These are phyloP conservation scores for Acipenser transmontanus DNA, from an alignment of 2,797 vertebrate genomes.

Conservation along the genomic window DNA sequence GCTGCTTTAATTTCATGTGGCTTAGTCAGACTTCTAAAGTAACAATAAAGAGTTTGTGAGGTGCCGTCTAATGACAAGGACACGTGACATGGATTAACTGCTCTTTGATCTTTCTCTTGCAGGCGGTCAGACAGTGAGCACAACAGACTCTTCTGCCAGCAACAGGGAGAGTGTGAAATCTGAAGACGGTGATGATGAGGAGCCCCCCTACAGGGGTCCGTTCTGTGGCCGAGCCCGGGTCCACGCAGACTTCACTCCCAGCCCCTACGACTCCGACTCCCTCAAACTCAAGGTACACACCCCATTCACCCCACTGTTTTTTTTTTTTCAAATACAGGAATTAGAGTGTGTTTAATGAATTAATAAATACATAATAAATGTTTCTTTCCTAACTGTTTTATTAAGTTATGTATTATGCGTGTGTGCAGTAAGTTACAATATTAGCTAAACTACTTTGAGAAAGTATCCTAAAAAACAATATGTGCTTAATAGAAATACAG, in stretches of 20 bases:
- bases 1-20: too few species aligned
- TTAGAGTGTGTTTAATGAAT: background rate
- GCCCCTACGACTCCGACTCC: conserved; percentile 92
- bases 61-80: too few species aligned
- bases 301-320: background rate
- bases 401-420: too few species aligned
- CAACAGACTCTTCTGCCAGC: conserved; percentile 94
- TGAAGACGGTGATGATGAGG: conserved; percentile 94
- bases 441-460: too few species aligned
- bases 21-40: too few species aligned
- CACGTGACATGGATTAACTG: too few species aligned
- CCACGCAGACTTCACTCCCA: conserved; percentile 95
- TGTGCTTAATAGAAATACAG: too few species aligned
- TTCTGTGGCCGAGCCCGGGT: conserved; percentile 92
- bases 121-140: conserved; percentile 97
- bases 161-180: conserved; percentile 97
- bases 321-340: background rate
- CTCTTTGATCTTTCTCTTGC: conserved; percentile 3
- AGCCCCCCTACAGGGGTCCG: conserved; percentile 87
- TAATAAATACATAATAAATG: too few species aligned
- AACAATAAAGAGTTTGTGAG: too few species aligned
- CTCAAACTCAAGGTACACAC: conserved; percentile 86
- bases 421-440: too few species aligned
- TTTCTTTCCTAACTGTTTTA: too few species aligned
- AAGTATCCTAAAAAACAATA: too few species aligned